Evolutionary conservation across 1,140 invertebrate species (phyloP).

Genomic region (Oryzaephilus surinamensis): DNA sequence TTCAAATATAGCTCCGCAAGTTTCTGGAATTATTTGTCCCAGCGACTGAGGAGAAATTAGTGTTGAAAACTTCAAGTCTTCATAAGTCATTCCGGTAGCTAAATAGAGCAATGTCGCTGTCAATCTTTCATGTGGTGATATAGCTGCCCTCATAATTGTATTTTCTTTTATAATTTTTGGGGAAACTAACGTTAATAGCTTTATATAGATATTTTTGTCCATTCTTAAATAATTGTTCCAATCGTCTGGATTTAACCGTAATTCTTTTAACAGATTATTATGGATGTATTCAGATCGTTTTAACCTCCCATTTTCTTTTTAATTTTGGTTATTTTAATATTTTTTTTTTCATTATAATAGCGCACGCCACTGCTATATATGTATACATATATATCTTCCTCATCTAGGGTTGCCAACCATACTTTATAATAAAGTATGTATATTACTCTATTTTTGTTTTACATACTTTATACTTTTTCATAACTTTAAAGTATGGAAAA

Average conservation of each 20-base stretch:
- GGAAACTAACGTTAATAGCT: slow-evolving; percentile 10
- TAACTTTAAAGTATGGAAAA: no score
- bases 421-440: no score
- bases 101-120: slow-evolving; percentile 22
- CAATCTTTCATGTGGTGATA: slow-evolving; percentile 18
- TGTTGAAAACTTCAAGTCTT: slow-evolving; percentile 33
- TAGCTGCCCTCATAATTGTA: slow-evolving; percentile 23
- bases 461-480: no score
- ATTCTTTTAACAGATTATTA: slow-evolving; percentile 5
- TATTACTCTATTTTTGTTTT: no score
- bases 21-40: slow-evolving; percentile 31
- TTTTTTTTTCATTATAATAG: no score
- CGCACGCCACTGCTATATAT: no score
- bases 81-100: slow-evolving; percentile 23
- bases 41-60: slow-evolving; percentile 33
- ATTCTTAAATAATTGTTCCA: slow-evolving; percentile 19
- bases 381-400: no score
- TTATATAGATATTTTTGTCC: neutral
- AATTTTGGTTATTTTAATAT: no score
- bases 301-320: no score
- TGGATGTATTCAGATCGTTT: no score
- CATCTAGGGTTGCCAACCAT: no score
- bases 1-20: slow-evolving; percentile 16
- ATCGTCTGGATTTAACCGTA: slow-evolving; percentile 11
- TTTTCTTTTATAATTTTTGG: slow-evolving; percentile 20